Evolutionary conservation across 2,888 invertebrate species (phyloP).

Genomic region (Onchidella celtica): DNA sequence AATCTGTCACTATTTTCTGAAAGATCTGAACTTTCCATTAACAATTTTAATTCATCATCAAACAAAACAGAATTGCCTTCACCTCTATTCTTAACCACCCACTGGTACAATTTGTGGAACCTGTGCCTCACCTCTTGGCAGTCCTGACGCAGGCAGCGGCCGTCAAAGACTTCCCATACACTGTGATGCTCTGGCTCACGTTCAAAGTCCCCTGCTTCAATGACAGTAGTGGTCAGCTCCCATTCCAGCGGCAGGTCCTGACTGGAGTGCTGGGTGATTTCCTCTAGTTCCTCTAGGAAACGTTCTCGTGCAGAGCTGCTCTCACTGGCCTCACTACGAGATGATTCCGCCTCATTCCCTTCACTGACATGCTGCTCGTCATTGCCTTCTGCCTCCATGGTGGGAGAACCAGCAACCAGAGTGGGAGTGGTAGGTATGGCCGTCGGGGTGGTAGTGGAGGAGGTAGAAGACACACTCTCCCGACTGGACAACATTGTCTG

Average conservation of each 20-base stretch:
- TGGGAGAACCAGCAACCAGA: not conserved
- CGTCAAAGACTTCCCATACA: constrained; percentile 56
- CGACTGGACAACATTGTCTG: constrained; percentile 33
- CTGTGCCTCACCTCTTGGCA: constrained; percentile 56
- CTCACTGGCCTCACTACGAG: constrained; percentile 38
- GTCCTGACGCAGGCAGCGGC: constrained; percentile 54
- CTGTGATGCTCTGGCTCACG: constrained; percentile 44
- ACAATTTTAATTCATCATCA: constrained; percentile 26
- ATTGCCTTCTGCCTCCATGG: constrained; percentile 1
- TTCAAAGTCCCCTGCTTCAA: constrained; percentile 45
- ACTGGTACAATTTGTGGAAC: constrained; percentile 53
- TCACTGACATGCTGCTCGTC: not conserved
- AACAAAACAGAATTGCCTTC: constrained; percentile 35
- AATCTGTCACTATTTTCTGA: not conserved
- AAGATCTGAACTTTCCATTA: not conserved
- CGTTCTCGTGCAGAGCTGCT: constrained; percentile 50
- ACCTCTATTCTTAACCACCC: constrained; percentile 39
- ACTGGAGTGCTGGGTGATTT: constrained; percentile 53
- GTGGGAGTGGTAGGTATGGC: constrained; percentile 36
- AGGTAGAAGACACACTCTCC: constrained; percentile 18
- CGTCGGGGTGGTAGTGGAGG: constrained; percentile 10
- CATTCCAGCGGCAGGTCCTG: constrained; percentile 58
- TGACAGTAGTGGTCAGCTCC: constrained; percentile 54
- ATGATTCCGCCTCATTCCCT: constrained; percentile 27
- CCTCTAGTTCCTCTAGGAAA: constrained; percentile 57